Percentiles rank a stretch among this genome's conserved stretches.
Conservation (phyloP, 2,113 vertebrate species). For the Pelvicachromis taeniatus region DNA sequence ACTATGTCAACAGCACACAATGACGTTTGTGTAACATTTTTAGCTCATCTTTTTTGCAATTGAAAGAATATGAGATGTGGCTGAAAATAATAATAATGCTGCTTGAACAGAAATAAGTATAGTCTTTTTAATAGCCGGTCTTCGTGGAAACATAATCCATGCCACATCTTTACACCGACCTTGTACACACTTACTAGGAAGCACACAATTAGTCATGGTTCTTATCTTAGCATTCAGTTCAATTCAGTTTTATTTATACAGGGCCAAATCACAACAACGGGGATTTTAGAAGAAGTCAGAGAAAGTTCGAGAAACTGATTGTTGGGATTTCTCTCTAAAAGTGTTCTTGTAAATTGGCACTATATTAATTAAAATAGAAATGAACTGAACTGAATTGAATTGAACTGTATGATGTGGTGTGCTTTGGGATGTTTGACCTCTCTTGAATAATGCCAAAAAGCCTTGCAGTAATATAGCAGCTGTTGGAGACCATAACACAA, state of each 20-base stretch:
- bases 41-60: not conserved
- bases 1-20: not conserved
- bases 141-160: not conserved
- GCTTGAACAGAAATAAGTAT: not conserved
- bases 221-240: not conserved
- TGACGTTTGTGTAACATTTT: not conserved
- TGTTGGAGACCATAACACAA: not conserved
- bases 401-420: not conserved
- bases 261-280: not conserved
- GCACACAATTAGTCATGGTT: not conserved
- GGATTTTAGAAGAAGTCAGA: not conserved
- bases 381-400: too few relatives aligned
- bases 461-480: not conserved
- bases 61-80: not conserved
- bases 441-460: not conserved
- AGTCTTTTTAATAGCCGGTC: not conserved
- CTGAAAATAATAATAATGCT: not conserved
- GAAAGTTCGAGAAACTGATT: not conserved
- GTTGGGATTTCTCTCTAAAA: too few relatives aligned
- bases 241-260: not conserved
- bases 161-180: not conserved
- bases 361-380: not conserved
- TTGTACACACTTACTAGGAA: not conserved
- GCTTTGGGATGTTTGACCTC: not conserved
- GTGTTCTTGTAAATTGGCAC: too few relatives aligned